Evolutionary conservation across 2,113 vertebrate species (phyloP).

Genomic region (Phocoena phocoena): DNA sequence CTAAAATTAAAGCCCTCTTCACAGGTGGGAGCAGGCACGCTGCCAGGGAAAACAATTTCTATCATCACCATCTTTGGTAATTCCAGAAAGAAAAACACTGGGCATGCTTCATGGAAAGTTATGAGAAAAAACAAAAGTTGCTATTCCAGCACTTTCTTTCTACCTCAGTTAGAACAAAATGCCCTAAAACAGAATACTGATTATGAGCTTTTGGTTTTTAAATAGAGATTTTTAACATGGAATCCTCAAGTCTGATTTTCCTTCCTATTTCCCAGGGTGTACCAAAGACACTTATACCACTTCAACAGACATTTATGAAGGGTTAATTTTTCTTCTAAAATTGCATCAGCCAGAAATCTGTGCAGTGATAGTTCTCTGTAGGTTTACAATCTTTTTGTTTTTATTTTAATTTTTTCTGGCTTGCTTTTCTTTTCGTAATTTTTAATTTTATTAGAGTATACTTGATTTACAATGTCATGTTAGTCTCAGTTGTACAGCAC

Average conservation of each 20-base stretch:
- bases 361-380: not conserved
- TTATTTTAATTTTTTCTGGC: not conserved
- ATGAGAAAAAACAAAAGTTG: slow-evolving; percentile 42
- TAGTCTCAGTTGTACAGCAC: not conserved
- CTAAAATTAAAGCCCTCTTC: not conserved
- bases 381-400: not conserved
- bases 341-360: not conserved
- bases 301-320: not conserved
- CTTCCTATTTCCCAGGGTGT: not conserved
- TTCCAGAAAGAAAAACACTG: slow-evolving; percentile 20
- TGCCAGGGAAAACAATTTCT: slow-evolving; percentile 11
- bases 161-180: not conserved
- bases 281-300: not conserved
- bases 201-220: not conserved
- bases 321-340: not conserved
- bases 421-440: not conserved
- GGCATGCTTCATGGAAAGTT: slow-evolving; percentile 18
- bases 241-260: not conserved
- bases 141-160: not conserved
- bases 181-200: not conserved
- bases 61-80: slow-evolving; percentile 11
- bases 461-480: not conserved
- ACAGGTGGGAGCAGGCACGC: not conserved
- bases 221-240: not conserved
- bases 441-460: not conserved